phyloP scores from a whole-genome alignment of 1,140 invertebrate genomes.

The Drosophila tani region DNA sequence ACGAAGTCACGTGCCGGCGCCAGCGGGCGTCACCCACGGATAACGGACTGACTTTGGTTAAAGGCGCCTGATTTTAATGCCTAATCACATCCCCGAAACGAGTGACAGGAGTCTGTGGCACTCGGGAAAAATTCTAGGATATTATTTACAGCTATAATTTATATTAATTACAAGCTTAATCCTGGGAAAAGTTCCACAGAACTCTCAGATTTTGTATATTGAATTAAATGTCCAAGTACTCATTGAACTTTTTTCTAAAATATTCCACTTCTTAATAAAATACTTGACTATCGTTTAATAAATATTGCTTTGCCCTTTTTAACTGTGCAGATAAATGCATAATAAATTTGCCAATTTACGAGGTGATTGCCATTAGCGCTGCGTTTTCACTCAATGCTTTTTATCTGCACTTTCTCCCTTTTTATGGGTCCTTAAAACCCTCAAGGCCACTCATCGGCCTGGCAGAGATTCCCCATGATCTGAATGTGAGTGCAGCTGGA shows the following conservation, averaged over 20 bases:
- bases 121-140: background rate
- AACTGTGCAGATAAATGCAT: conserved; percentile 11
- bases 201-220: background rate
- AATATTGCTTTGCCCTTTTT: background rate
- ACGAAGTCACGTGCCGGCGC: conserved; percentile 71
- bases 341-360: conserved; percentile 55
- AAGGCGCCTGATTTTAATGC: conserved; percentile 49
- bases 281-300: background rate
- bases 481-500: conserved; percentile 14
- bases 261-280: background rate
- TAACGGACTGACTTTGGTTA: conserved; percentile 15
- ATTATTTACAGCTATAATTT: background rate
- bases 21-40: conserved; percentile 49
- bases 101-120: background rate
- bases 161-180: background rate
- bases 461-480: background rate
- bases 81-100: conserved; percentile 13
- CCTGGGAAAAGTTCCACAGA: background rate
- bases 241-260: background rate
- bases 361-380: conserved; percentile 33
- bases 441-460: conserved; percentile 27
- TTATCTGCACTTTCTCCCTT: conserved; percentile 16
- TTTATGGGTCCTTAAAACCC: conserved; percentile 34
- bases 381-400: conserved; percentile 19
- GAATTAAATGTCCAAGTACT: background rate